These are phyloP conservation scores for Acipenser ruthenus DNA, from an alignment of 2,797 vertebrate species.

Conservation along the genomic window DNA sequence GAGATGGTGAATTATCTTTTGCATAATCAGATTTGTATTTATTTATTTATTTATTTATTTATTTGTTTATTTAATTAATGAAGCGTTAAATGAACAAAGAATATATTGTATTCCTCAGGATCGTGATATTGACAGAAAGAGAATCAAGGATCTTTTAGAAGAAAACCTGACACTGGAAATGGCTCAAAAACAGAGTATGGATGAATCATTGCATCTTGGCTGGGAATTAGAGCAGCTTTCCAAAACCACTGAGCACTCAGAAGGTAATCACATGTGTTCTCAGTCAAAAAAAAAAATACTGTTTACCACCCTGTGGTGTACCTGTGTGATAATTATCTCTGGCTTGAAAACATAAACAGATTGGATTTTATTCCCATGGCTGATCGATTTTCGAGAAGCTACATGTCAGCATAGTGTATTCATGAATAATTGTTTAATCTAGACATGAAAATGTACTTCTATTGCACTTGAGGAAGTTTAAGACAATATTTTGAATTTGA, in stretches of 20 bases:
- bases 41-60: not conserved
- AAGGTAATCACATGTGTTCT: slow-evolving; percentile 57
- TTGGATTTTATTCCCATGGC: not conserved
- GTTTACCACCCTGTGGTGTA: not conserved
- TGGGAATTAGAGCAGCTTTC: slow-evolving; percentile 96
- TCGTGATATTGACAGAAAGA: slow-evolving; percentile 86
- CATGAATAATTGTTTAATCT: no score
- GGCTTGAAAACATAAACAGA: not conserved
- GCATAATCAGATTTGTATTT: not conserved
- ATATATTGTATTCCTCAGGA: slow-evolving; percentile 55
- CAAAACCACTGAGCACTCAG: slow-evolving; percentile 81
- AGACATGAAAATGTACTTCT: no score
- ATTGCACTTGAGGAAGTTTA: not conserved
- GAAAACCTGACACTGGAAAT: slow-evolving; percentile 94
- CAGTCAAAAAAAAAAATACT: not conserved
- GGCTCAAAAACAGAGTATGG: slow-evolving; percentile 98
- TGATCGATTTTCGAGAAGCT: not conserved
- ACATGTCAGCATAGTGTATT: not conserved
- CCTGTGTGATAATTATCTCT: not conserved
- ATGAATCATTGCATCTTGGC: slow-evolving; percentile 91
- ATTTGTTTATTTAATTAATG: not conserved
- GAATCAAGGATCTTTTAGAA: slow-evolving; percentile 91
- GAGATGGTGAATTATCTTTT: slow-evolving; percentile 72
- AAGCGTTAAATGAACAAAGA: not conserved
- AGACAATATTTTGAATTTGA: no score